These are phyloP conservation scores for Nanorana parkeri DNA, from an alignment of 2,113 vertebrate genomes.

Conservation along the genomic window DNA sequence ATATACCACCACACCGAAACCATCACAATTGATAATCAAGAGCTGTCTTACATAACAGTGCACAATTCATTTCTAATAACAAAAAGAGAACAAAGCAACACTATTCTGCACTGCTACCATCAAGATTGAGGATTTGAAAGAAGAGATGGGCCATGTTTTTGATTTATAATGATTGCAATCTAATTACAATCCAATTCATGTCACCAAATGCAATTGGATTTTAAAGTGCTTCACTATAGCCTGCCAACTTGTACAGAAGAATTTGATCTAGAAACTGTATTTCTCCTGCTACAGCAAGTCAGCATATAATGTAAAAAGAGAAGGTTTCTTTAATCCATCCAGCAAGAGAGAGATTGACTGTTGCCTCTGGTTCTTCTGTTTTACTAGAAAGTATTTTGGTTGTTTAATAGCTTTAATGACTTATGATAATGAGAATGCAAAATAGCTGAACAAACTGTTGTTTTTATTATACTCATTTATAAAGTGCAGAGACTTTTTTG, in stretches of 20 bases:
- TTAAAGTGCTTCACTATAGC: conserved; percentile 55
- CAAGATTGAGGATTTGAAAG: conserved; percentile 52
- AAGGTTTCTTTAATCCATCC: conserved; percentile 38
- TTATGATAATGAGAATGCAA: neutral
- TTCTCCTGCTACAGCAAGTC: conserved; percentile 41
- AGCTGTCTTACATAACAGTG: conserved; percentile 45
- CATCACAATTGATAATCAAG: conserved; percentile 48
- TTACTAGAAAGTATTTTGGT: conserved; percentile 3
- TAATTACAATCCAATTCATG: conserved; percentile 58
- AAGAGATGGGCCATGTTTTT: conserved; percentile 55
- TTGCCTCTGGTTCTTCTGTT: neutral
- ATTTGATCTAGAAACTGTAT: conserved; percentile 53
- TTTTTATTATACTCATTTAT: too few relatives aligned
- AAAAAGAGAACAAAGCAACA: conserved; percentile 41
- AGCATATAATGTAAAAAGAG: conserved; percentile 50
- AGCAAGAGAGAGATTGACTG: conserved; percentile 30
- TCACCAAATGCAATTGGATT: conserved; percentile 58
- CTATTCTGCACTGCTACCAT: conserved; percentile 11
- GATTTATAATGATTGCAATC: conserved; percentile 57
- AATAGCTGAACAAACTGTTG: too few relatives aligned
- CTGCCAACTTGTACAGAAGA: conserved; percentile 55
- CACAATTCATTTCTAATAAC: conserved; percentile 52
- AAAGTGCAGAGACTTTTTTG: too few relatives aligned
- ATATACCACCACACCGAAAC: conserved; percentile 28
- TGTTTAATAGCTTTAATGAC: conserved; percentile 9